Evolutionary conservation across 1,140 invertebrate genomes (phyloP), one percentile per base, ranked within the genome.

Genomic region (Sitobion miscanthi): DNA sequence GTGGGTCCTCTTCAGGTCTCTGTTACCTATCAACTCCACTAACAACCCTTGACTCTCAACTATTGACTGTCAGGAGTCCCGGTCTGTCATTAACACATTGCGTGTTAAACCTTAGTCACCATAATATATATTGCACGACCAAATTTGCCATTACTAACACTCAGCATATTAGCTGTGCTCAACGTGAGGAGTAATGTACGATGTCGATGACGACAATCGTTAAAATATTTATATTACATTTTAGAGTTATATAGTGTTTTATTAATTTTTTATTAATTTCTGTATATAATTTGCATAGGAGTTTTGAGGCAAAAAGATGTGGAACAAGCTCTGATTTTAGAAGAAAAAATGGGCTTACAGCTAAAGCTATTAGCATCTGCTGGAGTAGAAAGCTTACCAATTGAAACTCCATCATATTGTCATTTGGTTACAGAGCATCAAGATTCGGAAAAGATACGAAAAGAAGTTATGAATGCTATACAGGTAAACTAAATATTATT

Each of bases 281-380:
- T 23, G 54, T 62, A 14, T 85, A 30, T 38, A 45, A 35, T 90
- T 92, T 87, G 49, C 95, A 94, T 95, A 96, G 97, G 96, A 94
- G 96, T 97, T 94, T 95, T 99, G 94, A 96, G 98, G 69, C 97
- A 98, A 91, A 99, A 98, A 95, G 98, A 99, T 94, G 96, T 97
- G 49, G 97, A 98, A 94, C 97, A 98, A 94, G 98, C 98, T 14
- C 95, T 97, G 49, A 95, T 98, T 47, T 96, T 99, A 45, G 98
- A 99, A 95, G 98, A 98, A 94, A 99, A 99, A 95, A 97, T 99
- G 95, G 96, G 96, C 93, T 95, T 99, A 77, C 97, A 99, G 94
- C 96, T 97, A 94, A 97, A 97, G 94, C 96, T 98, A 91, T 95
- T 98, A 69, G 97, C 97, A 91, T 96, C 96, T 0, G 96, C 96